Base-by-base conservation (phyloP, 2,113 vertebrate species). In the Vidua macroura region DNA sequence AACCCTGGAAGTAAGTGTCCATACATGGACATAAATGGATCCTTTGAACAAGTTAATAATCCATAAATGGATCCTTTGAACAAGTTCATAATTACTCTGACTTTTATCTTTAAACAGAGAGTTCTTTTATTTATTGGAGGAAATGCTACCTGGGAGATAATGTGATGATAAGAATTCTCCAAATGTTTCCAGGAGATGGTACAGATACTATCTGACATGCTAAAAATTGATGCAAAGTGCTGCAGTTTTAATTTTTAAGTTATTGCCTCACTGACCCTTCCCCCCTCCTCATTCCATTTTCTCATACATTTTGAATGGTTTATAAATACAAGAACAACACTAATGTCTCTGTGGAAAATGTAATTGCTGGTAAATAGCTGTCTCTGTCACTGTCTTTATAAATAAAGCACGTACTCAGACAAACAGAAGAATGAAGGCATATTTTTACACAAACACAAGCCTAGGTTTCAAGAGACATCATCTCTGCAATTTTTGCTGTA, bases 81-180 rank as follows among this genome's bases (percentile, higher is more conserved):
- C 10, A 78, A 82, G 24, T 87, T 87, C 87, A 88, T 84, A 85
- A 88, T 83, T 81, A 80, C 81, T 94, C 62, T 75, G 59, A 76
- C 24, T 90, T 88, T 82, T 70, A 85, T 84, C 30, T 95, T 87
- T 85, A 72, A 87, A 63, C 22, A 62, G 12, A 35, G 10, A 64
- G 15, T 56, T 80, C 11, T 88, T 58, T 74, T 91, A 74, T 76
- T 96, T 94, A 68, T 91, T 89, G 77, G 67, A 90, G 75, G 33
- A 94, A 96, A 83, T 79, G 31, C 24, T 91, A 90, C 87, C 83
- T 95, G 52, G 39, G 62, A 95, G 84, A 95, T 92, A 93, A 95
- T 74, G 80, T 46, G 80, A 75, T 44, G 41, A 83, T 93, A 91
- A 86, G 39, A 78, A 95, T 80, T 92, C 94, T 86, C 43, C 59